Evolutionary conservation across 2,888 invertebrate genomes (phyloP), one percentile per base, ranked within the genome.

Genomic region (Melipona beecheii): DNA sequence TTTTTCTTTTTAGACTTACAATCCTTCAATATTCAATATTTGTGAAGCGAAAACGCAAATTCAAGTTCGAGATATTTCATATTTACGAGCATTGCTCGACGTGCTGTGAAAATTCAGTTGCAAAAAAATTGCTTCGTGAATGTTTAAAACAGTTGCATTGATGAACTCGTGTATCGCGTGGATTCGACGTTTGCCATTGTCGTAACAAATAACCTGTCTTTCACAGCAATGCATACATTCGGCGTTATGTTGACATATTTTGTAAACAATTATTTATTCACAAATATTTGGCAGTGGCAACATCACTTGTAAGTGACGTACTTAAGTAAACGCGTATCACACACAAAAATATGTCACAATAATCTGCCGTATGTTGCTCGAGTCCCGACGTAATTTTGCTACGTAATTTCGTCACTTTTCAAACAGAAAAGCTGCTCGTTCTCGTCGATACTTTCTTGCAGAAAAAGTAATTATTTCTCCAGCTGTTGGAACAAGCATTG

Each of bases 211-310:
- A 21, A 56, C 43, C 19, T 68, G 21, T 2, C 17, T 50, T 54
- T 70, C 54, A 17, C 19, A 15, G 50, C 31, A 50, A 24, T 27
- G 81, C 62, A 13, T 56, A 64, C 19, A 27, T 21, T 69, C 24
- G n/a, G 21, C n/a, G 13, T 56, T 56, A 56, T 4, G 56, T 58
- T 58, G 69, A 68, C 74, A 77, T 27, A 27, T 70, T 54, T 36
- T 43, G 60, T 64, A 64, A 84, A 84, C 78, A 70, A 83, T 83
- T 83, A 56, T 72, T 73, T 73, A 21, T 50, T 50, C 56, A 60
- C 60, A 83, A 76, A 78, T 76, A 73, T 83, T 83, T 83, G 75
- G 21, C 13, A 43, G 69, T 43, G 43, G 24, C 54, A 54, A 31
- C 73, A 36, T 43, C 50, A 54, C n/a, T 56, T 36, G 36, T 17